Base-by-base conservation (phyloP, 1,140 invertebrate genomes). In the Tetranychus urticae region DNA sequence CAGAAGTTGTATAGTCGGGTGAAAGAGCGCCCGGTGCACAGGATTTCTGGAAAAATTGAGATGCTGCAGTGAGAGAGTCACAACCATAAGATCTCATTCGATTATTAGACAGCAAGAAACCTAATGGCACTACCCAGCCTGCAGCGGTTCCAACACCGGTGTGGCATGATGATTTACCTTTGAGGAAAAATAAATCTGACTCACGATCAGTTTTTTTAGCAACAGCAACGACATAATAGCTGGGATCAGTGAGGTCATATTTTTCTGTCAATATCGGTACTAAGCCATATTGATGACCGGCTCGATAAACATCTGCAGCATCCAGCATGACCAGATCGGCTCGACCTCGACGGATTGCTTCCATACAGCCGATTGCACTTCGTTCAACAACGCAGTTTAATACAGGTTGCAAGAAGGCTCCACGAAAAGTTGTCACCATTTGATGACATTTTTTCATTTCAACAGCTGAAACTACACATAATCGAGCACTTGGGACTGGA, bases 161-260 rank as follows among this genome's bases (percentile, higher is more conserved):
- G 71, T 94, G 88, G 68, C 92, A 97, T 0, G 88, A 88, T 66
- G 84, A 78, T 71, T 89, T 85, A 42, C 76, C 85, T 72, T 84
- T 84, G 0, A 97, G 72, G 70, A 87, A 91, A 0, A 89, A 85
- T 0, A 96, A 70, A 67, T 89, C 87, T 0, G 90, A 89, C 48
- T 79, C 79, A 0, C 82, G 79, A 70, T 91, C 88, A 58, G 85
- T 81, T 69, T 88, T 83, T 70, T 88, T 89, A 0, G 86, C 84
- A 0, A 97, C 86, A 12, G 89, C 91, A 1, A 97, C 91, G 0
- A 87, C 88, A 71, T 93, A 96, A 73, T 93, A 96, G 68, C 85
- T 82, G 0, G 83, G 81, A 61, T 82, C 79, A 50, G 81, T 82
- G 46, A 86, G 77, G 70, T 90, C 86, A 69, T 91, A 92, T 5